These are phyloP conservation scores for Latheticus oryzae DNA, from an alignment of 2,888 invertebrate genomes.

Conservation along the genomic window DNA sequence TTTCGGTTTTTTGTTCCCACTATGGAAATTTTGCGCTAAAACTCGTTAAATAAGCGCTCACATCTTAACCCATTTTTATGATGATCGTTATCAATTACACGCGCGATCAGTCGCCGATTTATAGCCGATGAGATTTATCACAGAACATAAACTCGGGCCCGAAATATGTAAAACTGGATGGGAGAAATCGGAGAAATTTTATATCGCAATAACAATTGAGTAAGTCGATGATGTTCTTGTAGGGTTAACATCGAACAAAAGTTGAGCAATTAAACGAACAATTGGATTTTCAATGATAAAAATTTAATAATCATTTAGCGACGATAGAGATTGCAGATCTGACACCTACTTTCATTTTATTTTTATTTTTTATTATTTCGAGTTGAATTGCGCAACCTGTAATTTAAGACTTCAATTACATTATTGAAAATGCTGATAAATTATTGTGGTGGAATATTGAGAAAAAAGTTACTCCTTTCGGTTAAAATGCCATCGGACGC, in stretches of 20 bases:
- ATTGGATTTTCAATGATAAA: conserved; percentile 20
- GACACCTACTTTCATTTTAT: conserved; percentile 31
- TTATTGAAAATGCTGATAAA: conserved; percentile 42
- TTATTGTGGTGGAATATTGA: conserved; percentile 42
- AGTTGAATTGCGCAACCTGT: conserved; percentile 32
- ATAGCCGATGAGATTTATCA: conserved; percentile 4
- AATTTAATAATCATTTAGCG: conserved; percentile 32
- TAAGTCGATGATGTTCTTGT: conserved; percentile 9
- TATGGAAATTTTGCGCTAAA: no score
- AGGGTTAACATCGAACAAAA: background rate
- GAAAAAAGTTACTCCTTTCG: conserved; percentile 38
- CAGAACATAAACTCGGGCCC: conserved; percentile 4
- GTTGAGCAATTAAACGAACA: conserved; percentile 26
- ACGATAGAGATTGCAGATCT: conserved; percentile 31
- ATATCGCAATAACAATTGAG: background rate
- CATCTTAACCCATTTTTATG: background rate
- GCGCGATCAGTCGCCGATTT: conserved; percentile 11
- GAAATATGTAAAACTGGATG: conserved; percentile 7
- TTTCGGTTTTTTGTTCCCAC: no score
- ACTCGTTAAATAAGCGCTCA: background rate
- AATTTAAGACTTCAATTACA: conserved; percentile 43
- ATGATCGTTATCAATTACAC: conserved; percentile 10
- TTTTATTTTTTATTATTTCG: conserved; percentile 17
- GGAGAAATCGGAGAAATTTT: conserved; percentile 1
- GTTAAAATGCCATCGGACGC: conserved; percentile 44